Evolutionary conservation across 2,888 invertebrate species (phyloP), one percentile per base, ranked within the genome.

Genomic region (Lepidonotus clava): DNA sequence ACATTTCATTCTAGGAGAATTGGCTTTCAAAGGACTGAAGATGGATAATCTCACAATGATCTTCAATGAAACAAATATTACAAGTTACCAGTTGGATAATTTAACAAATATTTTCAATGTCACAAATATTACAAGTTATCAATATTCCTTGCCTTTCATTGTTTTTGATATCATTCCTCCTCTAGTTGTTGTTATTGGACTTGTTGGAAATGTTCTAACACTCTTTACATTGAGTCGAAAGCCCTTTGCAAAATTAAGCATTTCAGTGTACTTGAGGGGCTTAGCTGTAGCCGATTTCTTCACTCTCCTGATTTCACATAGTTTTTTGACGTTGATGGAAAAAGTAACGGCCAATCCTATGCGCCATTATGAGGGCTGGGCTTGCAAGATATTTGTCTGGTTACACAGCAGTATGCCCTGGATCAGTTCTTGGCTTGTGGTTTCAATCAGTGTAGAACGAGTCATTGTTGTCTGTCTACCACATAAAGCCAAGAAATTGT

Each of bases 361-460:
- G n/a, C 24, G 5, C 5, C 56, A n/a, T 18, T 14, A 34, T n/a
- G 32, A 32, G 11, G 32, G 4, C n/a, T 71, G 71, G 71, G 24
- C 34, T 4, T 71, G 71, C n/a, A 71, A 71, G n/a, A 32, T 71
- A 24, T 34, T 14, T 71, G 32, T 71, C 18, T 71, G 34, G 28
- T 8, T 71, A 6, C 71, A 71, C 34, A 32, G 34, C n/a, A 71
- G 32, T n/a, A 11, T 71, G 8, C 71, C 71, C 34, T 32, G 28
- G 71, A 71, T 71, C 14, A 71, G 71, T 32, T 24, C 71, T 36
- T 71, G 71, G 71, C 71, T 71, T 24, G 14, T 71, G 6, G 38
- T 32, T 32, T 6, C 71, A 5, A 36, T 71, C 4, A 71, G 71
- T 71, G 32, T 71, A 36, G 71, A 71, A 71, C 11, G 71, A 34